Base-by-base conservation (phyloP, 1,140 invertebrate genomes). In the Venturia canescens region DNA sequence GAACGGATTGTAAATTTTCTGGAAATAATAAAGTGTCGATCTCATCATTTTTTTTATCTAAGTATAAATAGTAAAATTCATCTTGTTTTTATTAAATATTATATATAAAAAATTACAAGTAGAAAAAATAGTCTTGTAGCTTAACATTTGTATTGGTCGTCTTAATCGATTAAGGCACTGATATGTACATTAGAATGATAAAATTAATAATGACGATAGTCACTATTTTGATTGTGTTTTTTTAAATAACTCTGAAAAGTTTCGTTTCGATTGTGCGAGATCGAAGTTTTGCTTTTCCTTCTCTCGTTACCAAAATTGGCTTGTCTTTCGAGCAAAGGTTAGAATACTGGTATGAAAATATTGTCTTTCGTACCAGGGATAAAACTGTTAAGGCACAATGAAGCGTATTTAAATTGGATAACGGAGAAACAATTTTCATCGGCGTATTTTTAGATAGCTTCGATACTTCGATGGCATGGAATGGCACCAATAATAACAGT, bases 61-160 rank as follows among this genome's bases (percentile, higher is more conserved):
- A 44, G 38, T 69, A 87, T 89, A 88, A 88, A 88, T 88, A 89
- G 69, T 84, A 86, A 84, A 86, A 86, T 86, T 79, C 83, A 89
- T 44, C 13, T 88, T 88, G 85, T 86, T 90, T 44, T 44, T 44
- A 44, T 89, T 81, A 89, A 89, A 90, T 89, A 88, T 85, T 86
- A 75, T 57, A 83, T 88, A 89, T n/a, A 23, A 88, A 90, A 89
- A 87, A 85, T 87, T 84, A 88, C 53, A 85, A 86, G 83, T 90
- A 90, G 87, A 90, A 87, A 85, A 86, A 85, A 88, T 88, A 88
- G 81, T 87, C 76, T 88, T 63, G 23, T 69, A 78, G 80, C 84
- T 71, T 71, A 76, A 78, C 34, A 70, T 57, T 80, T 57, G 38
- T 44, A 69, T 63, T 70, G 63, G 67, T 70, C 23, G 83, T 84